These are phyloP conservation scores for Carlito syrichta DNA, from an alignment of 2,113 vertebrate species.

Conservation along the genomic window DNA sequence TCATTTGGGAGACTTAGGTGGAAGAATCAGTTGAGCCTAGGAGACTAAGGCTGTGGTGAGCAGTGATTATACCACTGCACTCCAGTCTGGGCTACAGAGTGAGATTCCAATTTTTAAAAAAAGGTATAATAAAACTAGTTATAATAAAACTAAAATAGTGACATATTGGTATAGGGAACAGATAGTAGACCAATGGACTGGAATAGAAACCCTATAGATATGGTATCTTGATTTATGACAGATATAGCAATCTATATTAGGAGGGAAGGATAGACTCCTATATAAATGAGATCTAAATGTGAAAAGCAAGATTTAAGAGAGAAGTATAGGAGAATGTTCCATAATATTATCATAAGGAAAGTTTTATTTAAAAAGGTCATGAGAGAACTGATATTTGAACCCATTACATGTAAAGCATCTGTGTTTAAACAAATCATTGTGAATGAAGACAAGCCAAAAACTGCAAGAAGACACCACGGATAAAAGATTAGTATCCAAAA, in stretches of 20 bases:
- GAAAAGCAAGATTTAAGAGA: neutral
- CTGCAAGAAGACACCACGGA: neutral
- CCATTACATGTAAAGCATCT: neutral
- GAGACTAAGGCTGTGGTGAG: no score
- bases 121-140: neutral
- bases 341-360: neutral
- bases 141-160: neutral
- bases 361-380: neutral
- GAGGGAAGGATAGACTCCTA: no score
- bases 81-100: no score
- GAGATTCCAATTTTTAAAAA: no score
- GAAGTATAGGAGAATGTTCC: neutral
- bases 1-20: no score
- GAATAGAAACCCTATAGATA: neutral
- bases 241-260: accelerated
- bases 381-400: neutral
- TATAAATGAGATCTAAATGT: neutral
- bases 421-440: neutral
- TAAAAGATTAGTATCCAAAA: neutral
- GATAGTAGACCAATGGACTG: neutral
- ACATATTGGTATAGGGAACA: neutral
- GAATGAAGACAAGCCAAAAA: neutral
- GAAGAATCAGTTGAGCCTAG: no score
- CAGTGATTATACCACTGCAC: no score
- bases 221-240: accelerated